phyloP scores from a whole-genome alignment of 30 jellyfish, hydroid and myxozoan species.

The Mastigias papua region DNA sequence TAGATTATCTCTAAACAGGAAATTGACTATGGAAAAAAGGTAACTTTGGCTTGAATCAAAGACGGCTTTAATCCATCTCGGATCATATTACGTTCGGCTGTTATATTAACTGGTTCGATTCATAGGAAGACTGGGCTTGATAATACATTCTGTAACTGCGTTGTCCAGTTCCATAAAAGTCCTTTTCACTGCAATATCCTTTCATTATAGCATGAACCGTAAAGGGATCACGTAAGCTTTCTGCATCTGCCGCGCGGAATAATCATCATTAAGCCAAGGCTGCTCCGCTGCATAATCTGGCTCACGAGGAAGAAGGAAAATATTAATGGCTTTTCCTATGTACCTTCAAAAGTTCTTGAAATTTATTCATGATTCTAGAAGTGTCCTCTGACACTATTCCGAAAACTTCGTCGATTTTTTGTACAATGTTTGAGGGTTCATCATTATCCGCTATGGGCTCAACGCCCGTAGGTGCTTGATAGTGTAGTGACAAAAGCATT shows the following conservation, averaged over 20 bases:
- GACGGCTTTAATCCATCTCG: not conserved
- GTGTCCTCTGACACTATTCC: no score
- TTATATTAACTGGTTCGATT: not conserved
- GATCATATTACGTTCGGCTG: slow-evolving; percentile 3
- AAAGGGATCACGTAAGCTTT: slow-evolving; percentile 1
- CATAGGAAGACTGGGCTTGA: not conserved
- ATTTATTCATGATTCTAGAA: no score
- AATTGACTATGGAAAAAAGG: slow-evolving; percentile 1
- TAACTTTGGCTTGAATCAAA: not conserved
- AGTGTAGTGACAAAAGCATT: no score
- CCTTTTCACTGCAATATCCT: not conserved
- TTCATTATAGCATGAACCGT: not conserved
- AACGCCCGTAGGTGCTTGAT: no score
- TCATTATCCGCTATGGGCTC: no score
- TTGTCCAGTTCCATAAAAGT: not conserved
- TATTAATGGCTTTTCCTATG: no score
- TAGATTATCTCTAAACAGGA: not conserved
- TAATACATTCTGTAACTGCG: not conserved
- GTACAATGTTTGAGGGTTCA: no score
- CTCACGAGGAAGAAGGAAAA: not conserved
- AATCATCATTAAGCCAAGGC: no score
- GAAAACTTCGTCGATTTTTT: no score
- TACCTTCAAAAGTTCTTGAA: no score
- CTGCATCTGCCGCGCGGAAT: not conserved
- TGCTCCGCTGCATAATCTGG: not conserved